Percentiles rank a stretch among this genome's conserved stretches.
phyloP scores from a whole-genome alignment of 2,888 invertebrate genomes.

The Poecilus cupreus region DNA sequence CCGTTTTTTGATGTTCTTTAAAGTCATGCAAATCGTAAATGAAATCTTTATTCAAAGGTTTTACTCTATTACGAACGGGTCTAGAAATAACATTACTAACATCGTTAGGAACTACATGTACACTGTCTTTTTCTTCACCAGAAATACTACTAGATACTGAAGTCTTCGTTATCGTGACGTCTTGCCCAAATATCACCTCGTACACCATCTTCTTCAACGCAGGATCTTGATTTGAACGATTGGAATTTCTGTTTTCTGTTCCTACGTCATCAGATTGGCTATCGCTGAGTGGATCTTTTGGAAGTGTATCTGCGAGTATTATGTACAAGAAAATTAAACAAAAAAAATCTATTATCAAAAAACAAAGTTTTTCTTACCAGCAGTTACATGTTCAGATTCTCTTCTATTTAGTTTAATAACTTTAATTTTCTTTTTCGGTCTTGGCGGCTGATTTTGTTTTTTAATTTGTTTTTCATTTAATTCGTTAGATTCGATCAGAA shows the following conservation, averaged over 20 bases:
- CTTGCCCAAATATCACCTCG: constrained; percentile 70
- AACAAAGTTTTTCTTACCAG: constrained; percentile 4
- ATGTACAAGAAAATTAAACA: no score
- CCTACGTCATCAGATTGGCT: neutral
- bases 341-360: neutral
- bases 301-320: constrained; percentile 29
- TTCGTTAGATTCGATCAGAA: constrained; percentile 32
- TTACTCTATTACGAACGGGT: constrained; percentile 80
- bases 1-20: constrained; percentile 61
- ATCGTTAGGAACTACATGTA: constrained; percentile 37
- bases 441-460: neutral
- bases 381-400: constrained; percentile 3
- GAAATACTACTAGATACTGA: neutral
- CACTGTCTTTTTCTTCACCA: constrained; percentile 40
- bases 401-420: constrained; percentile 5
- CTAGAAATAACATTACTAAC: constrained; percentile 66
- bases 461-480: neutral
- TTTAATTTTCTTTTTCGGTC: constrained; percentile 27
- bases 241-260: constrained; percentile 35
- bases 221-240: constrained; percentile 62
- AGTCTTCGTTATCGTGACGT: constrained; percentile 12
- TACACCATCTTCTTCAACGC: constrained; percentile 69
- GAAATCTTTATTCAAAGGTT: constrained; percentile 80
- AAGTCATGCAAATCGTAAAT: constrained; percentile 80
- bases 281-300: constrained; percentile 19